These are phyloP conservation scores for Melopsittacus undulatus DNA, from an alignment of 2,797 vertebrate genomes.

Conservation along the genomic window DNA sequence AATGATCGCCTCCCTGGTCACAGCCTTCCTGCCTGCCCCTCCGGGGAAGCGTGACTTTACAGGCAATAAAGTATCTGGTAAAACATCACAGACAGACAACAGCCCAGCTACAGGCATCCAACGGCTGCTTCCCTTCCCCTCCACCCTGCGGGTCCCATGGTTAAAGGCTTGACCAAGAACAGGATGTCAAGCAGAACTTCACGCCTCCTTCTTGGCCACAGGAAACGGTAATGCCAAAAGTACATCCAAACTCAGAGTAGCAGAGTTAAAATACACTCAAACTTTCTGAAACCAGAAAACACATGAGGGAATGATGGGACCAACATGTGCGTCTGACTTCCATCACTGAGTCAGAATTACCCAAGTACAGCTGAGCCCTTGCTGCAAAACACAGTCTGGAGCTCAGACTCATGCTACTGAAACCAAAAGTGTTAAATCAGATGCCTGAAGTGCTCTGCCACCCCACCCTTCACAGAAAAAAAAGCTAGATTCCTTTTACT, in stretches of 20 bases:
- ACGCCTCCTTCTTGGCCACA: background rate
- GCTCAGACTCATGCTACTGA: background rate
- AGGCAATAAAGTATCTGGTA: background rate
- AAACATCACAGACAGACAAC: background rate
- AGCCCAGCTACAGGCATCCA: background rate
- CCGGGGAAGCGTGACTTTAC: background rate
- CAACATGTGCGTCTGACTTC: background rate
- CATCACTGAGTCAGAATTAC: background rate
- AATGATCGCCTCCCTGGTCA: background rate
- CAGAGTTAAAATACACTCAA: background rate
- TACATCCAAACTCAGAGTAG: background rate
- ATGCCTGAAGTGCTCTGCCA: background rate
- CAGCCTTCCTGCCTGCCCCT: background rate
- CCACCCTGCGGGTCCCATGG: background rate
- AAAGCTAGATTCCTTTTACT: background rate
- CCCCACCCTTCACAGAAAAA: background rate
- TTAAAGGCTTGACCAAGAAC: background rate
- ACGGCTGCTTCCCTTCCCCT: background rate
- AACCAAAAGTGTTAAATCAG: background rate
- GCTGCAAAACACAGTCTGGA: background rate
- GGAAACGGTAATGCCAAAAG: background rate
- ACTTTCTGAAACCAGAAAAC: conserved; percentile 16
- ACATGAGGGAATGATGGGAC: conserved; percentile 13
- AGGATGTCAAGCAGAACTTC: background rate
- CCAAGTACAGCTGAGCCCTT: background rate